Conservation (phyloP, 1,140 invertebrate genomes). For the Teleogryllus occipitalis region DNA sequence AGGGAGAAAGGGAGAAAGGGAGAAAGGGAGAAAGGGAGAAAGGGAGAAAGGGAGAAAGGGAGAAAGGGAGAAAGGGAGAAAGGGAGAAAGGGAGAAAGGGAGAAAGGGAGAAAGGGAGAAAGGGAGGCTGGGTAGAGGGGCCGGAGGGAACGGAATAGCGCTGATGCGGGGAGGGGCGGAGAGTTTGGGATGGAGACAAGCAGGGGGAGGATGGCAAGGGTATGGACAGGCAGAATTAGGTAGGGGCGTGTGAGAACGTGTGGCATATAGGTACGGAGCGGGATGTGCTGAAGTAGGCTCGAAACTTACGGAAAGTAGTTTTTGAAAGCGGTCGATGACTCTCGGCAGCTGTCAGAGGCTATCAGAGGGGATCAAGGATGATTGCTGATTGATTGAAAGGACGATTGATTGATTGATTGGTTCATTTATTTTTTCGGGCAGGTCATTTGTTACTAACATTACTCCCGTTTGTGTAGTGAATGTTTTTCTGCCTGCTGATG, state of each 20-base stretch:
- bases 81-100: not conserved
- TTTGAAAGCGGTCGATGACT: too few species aligned
- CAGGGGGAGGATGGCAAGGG: not conserved
- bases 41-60: not conserved
- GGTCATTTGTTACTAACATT: too few species aligned
- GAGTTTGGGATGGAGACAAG: not conserved
- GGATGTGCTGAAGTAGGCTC: too few species aligned
- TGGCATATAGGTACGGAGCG: not conserved
- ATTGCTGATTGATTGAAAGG: too few species aligned
- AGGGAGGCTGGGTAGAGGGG: conserved; percentile 8
- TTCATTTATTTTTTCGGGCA: too few species aligned
- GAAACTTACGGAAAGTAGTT: too few species aligned
- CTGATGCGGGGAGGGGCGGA: not conserved
- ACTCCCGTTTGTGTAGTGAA: too few species aligned
- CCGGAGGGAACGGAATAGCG: not conserved
- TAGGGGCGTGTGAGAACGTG: not conserved
- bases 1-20: not conserved
- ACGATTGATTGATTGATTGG: too few species aligned
- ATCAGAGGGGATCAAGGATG: too few species aligned
- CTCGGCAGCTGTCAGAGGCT: too few species aligned
- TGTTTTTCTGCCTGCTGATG: too few species aligned
- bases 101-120: not conserved
- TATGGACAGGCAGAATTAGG: not conserved
- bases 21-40: not conserved
- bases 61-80: not conserved